Evolutionary conservation across 2,888 invertebrate species (phyloP).

Genomic region (Nematopogon swammerdamellus): DNA sequence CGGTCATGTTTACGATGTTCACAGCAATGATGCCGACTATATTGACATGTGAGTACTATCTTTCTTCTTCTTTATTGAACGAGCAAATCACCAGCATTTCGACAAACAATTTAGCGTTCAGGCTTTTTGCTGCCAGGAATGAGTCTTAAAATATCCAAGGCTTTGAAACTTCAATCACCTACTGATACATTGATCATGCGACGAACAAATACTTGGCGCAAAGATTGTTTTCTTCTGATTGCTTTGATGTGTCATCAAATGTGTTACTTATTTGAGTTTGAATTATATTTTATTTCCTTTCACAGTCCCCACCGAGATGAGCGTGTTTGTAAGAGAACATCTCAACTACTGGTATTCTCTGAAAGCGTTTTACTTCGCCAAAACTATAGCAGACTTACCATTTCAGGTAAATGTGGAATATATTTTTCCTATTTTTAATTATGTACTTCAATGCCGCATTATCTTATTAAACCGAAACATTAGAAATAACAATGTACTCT

Average conservation of each 20-base stretch:
- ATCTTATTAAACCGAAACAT: not conserved
- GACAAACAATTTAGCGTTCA: too few relatives aligned
- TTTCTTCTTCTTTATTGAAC: too few relatives aligned
- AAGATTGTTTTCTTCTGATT: too few relatives aligned
- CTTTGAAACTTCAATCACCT: too few relatives aligned
- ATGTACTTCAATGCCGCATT: too few relatives aligned
- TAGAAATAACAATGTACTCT: not conserved
- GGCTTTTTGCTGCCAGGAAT: too few relatives aligned
- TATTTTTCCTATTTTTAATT: constrained; percentile 57
- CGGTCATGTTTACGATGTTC: constrained; percentile 94
- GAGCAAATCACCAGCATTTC: too few relatives aligned
- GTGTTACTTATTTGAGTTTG: not conserved
- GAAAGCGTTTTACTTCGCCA: constrained; percentile 95
- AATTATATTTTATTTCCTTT: constrained; percentile 16
- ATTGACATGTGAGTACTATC: constrained; percentile 80
- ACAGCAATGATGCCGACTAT: constrained; percentile 99
- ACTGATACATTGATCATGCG: too few relatives aligned
- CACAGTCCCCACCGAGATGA: constrained; percentile 94
- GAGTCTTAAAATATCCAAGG: too few relatives aligned
- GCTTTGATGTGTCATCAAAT: not conserved
- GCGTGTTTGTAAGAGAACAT: constrained; percentile 91
- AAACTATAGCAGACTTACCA: constrained; percentile 93
- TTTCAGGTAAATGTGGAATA: constrained; percentile 90
- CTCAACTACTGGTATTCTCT: constrained; percentile 96
- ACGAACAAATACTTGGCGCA: too few relatives aligned